phyloP scores from a whole-genome alignment of 2,113 vertebrate species.

The Solea solea region DNA sequence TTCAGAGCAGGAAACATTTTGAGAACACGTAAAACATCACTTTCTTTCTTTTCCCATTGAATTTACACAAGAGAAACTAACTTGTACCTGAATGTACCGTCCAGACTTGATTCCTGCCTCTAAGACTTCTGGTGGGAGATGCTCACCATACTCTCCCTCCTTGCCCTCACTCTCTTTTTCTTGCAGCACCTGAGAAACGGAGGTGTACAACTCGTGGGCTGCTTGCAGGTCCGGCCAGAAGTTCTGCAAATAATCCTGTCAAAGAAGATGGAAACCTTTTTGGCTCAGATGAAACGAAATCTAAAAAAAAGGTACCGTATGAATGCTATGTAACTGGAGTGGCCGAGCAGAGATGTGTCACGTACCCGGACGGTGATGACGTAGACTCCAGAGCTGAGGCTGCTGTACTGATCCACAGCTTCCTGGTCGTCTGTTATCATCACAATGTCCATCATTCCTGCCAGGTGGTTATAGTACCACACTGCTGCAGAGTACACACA shows the following conservation, averaged over 20 bases:
- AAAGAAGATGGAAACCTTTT: background rate
- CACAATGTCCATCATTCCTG: constrained; percentile 87
- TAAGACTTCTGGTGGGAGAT: constrained; percentile 86
- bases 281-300: too few species aligned
- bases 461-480: constrained; percentile 94
- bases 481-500: constrained; percentile 93
- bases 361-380: constrained; percentile 91
- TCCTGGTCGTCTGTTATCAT: constrained; percentile 94
- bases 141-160: constrained; percentile 90
- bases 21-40: background rate
- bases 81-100: constrained; percentile 84
- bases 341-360: background rate
- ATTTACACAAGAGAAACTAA: background rate
- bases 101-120: constrained; percentile 96
- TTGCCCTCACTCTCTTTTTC: constrained; percentile 86
- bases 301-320: too few species aligned
- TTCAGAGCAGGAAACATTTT: background rate
- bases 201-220: constrained; percentile 87
- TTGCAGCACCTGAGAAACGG: constrained; percentile 86
- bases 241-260: constrained; percentile 89
- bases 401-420: constrained; percentile 83
- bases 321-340: background rate
- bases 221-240: constrained; percentile 92
- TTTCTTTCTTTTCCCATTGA: background rate
- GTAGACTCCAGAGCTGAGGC: constrained; percentile 89